Evolutionary conservation across 2,888 invertebrate species (phyloP).

Genomic region (Tridacna gigas): DNA sequence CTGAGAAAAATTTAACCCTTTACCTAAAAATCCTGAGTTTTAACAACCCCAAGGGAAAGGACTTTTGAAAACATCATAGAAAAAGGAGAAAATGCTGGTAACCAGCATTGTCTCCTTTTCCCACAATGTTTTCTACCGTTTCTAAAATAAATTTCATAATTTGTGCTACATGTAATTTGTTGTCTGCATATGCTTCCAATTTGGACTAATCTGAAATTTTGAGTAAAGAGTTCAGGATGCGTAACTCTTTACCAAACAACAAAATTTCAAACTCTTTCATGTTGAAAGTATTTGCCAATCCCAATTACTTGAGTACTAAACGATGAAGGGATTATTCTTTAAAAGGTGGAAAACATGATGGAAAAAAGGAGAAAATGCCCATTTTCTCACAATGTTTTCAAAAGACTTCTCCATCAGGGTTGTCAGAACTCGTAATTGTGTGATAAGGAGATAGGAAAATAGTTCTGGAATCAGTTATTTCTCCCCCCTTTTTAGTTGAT

Average conservation of each 20-base stretch:
- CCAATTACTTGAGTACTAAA: not conserved
- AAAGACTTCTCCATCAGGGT: not conserved
- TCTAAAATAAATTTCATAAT: too few species aligned
- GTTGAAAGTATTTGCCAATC: too few species aligned
- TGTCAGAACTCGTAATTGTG: not conserved
- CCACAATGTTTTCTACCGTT: too few species aligned
- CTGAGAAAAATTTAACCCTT: not conserved
- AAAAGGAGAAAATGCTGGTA: not conserved
- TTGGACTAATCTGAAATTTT: too few species aligned
- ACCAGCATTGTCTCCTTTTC: too few species aligned
- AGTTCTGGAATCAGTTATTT: not conserved
- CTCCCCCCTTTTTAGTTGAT: too few species aligned
- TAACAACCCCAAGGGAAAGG: not conserved
- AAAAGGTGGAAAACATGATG: not conserved
- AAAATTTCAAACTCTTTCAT: too few species aligned
- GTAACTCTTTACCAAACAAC: too few species aligned
- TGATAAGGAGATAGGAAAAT: not conserved
- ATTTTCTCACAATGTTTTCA: not conserved
- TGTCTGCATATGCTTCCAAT: too few species aligned
- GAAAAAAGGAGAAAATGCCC: not conserved
- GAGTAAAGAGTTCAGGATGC: too few species aligned
- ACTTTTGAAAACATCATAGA: not conserved
- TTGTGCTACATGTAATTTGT: too few species aligned
- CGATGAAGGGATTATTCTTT: too few species aligned
- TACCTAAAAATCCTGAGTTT: not conserved